Conservation (phyloP, 2,113 vertebrate genomes). For the Sterrhoptilus dennistouni region DNA sequence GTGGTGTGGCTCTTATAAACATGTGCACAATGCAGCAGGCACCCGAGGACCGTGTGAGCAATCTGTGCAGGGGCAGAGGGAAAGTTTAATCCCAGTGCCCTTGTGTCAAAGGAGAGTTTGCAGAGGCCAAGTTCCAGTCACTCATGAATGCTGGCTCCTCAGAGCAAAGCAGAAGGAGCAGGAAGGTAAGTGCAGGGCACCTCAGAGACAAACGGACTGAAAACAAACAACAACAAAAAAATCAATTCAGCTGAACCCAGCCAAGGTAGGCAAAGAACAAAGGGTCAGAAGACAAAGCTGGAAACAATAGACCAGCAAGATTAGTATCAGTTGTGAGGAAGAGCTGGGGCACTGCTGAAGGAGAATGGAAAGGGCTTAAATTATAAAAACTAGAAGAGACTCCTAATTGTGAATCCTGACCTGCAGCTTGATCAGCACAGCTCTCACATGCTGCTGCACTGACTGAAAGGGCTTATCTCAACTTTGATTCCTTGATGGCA, state of each 20-base stretch:
- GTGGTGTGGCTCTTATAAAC: not conserved
- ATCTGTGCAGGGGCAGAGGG: not conserved
- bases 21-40: not conserved
- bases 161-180: slow-evolving; percentile 11
- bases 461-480: not conserved
- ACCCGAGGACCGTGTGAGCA: not conserved
- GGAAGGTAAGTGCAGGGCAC: slow-evolving; percentile 14
- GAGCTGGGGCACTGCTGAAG: not conserved
- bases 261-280: slow-evolving; percentile 50
- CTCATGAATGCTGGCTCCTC: not conserved
- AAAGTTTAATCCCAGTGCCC: not conserved
- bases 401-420: not conserved
- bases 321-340: slow-evolving; percentile 14
- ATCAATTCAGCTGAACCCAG: slow-evolving; percentile 50
- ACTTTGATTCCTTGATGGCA: not conserved
- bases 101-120: not conserved
- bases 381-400: not conserved
- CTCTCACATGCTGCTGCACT: not conserved
- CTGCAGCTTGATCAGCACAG: not conserved
- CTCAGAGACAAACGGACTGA: not conserved
- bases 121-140: not conserved
- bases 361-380: not conserved
- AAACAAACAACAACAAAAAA: slow-evolving; percentile 35
- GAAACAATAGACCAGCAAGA: slow-evolving; percentile 49
- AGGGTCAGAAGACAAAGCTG: slow-evolving; percentile 58